These are phyloP conservation scores for Ostrea edulis DNA, from an alignment of 1,140 invertebrate genomes.

Conservation along the genomic window DNA sequence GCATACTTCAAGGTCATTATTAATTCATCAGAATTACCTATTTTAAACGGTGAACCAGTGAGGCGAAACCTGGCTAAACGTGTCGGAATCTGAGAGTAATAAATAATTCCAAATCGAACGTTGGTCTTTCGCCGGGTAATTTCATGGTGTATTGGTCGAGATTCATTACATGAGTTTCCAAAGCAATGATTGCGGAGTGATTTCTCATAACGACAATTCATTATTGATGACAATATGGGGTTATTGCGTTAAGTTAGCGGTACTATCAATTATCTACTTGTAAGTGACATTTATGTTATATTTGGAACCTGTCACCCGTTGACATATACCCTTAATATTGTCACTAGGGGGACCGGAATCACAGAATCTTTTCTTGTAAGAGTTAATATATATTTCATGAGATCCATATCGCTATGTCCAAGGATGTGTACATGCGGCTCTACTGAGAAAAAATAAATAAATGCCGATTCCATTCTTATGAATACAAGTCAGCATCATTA, in stretches of 20 bases:
- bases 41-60: constrained; percentile 20
- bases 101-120: constrained; percentile 15
- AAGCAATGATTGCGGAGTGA: not conserved
- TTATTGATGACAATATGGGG: constrained; percentile 8
- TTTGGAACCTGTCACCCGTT: not conserved
- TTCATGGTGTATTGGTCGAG: constrained; percentile 5
- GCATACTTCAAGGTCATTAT: constrained; percentile 16
- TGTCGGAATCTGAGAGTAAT: constrained; percentile 24
- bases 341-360: not conserved
- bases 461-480: no score
- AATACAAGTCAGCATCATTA: no score
- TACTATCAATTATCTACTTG: not conserved
- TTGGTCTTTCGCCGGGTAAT: constrained; percentile 21
- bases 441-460: no score
- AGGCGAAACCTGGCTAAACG: not conserved
- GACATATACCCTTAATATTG: not conserved
- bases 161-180: not conserved
- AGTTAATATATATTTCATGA: not conserved
- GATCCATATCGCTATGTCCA: not conserved
- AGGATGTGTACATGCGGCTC: not conserved
- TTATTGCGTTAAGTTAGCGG: not conserved
- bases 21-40: constrained; percentile 2
- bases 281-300: constrained; percentile 17
- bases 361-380: not conserved
- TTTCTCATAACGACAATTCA: constrained; percentile 19